A percentile compares a stretch with the other conserved stretches of the same genome.
These are phyloP conservation scores for Silurus meridionalis DNA, from an alignment of 2,113 vertebrate species.

Conservation along the genomic window DNA sequence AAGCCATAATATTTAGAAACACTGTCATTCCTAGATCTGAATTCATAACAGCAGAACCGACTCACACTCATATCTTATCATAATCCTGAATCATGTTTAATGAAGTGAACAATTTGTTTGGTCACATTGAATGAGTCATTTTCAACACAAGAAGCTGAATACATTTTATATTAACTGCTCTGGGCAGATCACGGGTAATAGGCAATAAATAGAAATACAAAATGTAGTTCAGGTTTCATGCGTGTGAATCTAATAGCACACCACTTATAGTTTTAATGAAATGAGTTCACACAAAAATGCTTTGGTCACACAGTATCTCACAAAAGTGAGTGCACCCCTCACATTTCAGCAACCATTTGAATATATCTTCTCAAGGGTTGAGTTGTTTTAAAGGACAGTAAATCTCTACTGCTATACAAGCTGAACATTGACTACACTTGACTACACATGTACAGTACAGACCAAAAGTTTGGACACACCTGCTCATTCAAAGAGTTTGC, in stretches of 20 bases:
- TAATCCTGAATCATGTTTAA: neutral
- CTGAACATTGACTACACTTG: no score
- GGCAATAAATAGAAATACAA: neutral
- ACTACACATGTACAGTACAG: no score
- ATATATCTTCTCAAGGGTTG: no score
- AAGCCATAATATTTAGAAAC: neutral
- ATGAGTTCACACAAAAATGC: neutral
- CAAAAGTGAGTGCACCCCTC: no score
- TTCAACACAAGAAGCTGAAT: neutral
- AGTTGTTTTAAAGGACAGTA: no score
- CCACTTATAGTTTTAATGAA: neutral
- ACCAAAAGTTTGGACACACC: no score
- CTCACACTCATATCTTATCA: neutral
- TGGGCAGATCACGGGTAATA: neutral
- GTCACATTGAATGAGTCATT: conserved; percentile 1
- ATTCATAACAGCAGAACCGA: neutral
- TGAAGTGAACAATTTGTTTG: neutral
- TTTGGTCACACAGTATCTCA: neutral
- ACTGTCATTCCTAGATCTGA: conserved; percentile 1
- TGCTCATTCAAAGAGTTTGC: no score
- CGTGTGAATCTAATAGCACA: neutral
- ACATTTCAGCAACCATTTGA: no score
- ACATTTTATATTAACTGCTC: neutral
- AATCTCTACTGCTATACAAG: no score
- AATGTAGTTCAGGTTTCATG: neutral